Conservation (phyloP, 2,888 invertebrate species). For the Tenodera sinensis region DNA sequence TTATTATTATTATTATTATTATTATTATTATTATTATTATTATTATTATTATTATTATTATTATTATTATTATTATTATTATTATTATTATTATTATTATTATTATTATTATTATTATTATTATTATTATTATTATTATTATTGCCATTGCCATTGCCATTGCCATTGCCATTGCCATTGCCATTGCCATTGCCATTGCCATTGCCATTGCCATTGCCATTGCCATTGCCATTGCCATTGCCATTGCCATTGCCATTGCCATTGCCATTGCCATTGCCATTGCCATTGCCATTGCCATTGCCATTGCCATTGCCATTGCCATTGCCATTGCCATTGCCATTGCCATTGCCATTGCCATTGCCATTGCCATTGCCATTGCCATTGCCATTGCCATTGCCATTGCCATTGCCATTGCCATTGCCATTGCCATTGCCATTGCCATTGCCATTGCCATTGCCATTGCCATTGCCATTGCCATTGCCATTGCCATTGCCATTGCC, state of each 20-base stretch:
- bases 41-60: too few relatives aligned
- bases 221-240: slow-evolving; percentile 40
- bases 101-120: too few relatives aligned
- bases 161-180: too few relatives aligned
- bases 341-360: slow-evolving; percentile 20
- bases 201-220: slow-evolving; percentile 27
- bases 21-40: too few relatives aligned
- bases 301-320: slow-evolving; percentile 26
- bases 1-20: too few relatives aligned
- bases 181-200: too few relatives aligned
- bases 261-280: slow-evolving; percentile 19
- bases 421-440: slow-evolving; percentile 23
- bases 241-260: slow-evolving; percentile 19
- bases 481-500: slow-evolving; percentile 39
- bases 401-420: slow-evolving; percentile 21
- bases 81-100: too few relatives aligned
- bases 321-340: slow-evolving; percentile 23
- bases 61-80: too few relatives aligned
- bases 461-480: slow-evolving; percentile 28
- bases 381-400: slow-evolving; percentile 20
- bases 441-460: not conserved
- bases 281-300: slow-evolving; percentile 26
- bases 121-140: too few relatives aligned
- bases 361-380: slow-evolving; percentile 27
- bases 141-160: too few relatives aligned